Conservation (phyloP, 2,888 invertebrate genomes). For the Rhagium mordax region DNA sequence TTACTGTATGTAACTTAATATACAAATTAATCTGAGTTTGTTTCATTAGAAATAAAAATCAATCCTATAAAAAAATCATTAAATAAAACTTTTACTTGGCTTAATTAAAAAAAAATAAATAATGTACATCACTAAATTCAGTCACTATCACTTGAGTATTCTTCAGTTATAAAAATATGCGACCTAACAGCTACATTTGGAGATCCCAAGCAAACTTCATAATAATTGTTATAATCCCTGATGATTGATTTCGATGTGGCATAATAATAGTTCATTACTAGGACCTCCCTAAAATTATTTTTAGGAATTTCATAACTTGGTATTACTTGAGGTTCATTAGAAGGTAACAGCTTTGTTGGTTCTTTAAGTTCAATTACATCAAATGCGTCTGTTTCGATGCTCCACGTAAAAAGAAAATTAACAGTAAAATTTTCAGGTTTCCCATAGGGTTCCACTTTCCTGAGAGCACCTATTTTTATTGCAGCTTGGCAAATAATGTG, state of each 20-base stretch:
- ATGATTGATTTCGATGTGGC: constrained; percentile 62
- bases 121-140: constrained; percentile 16
- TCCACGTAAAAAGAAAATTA: constrained; percentile 67
- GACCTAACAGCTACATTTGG: constrained; percentile 40
- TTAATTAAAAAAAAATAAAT: constrained; percentile 15
- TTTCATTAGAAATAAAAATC: constrained; percentile 11
- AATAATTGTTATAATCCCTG: constrained; percentile 66
- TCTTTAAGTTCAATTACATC: constrained; percentile 64
- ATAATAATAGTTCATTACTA: constrained; percentile 63
- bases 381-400: constrained; percentile 66
- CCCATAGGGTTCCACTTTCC: constrained; percentile 56
- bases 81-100: constrained; percentile 6
- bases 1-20: constrained; percentile 51
- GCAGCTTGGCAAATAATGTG: constrained; percentile 68
- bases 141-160: constrained; percentile 49
- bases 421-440: constrained; percentile 64
- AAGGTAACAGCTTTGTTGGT: constrained; percentile 59
- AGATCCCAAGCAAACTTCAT: constrained; percentile 59
- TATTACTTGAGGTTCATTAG: constrained; percentile 53
- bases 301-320: constrained; percentile 49
- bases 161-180: constrained; percentile 39
- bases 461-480: constrained; percentile 68
- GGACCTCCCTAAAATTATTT: constrained; percentile 58
- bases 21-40: constrained; percentile 18
- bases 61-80: constrained; percentile 9